Base-by-base conservation (phyloP, 2,888 invertebrate genomes). In the Pristionchus japonicus region DNA sequence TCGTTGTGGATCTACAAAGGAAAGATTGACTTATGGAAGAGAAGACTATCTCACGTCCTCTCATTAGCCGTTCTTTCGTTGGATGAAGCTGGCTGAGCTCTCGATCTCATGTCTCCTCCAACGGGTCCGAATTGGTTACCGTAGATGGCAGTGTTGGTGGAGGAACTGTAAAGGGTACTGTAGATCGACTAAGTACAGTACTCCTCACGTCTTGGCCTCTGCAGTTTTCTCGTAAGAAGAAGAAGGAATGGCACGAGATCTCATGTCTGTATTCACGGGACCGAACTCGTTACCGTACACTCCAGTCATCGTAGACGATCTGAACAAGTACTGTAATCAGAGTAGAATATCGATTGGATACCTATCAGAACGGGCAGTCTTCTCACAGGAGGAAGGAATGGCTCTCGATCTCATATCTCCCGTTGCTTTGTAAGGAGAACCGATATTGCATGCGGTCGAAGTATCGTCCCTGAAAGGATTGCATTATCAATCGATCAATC, bases 351-450 rank as follows among this genome's bases (percentile, higher is more conserved):
- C 27, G 31, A 31, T 13, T 64, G 9, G 9, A 27, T 64, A 74
- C 74, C 74, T 74, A 3, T 40, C 74, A 3, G 74, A 74, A 23
- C 37, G 37, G 40, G 74, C 37, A 74, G 74, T 74, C 74, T 40
- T 74, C 40, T 74, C 40, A 40, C 40, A 74, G 7, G 74, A 74
- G 40, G 74, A 74, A 23, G 74, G 74, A 40, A 40, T 23, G 15
- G 40, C 40, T 40, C 74, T 74, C n/a, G n/a, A n/a, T n/a, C n/a
- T n/a, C n/a, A n/a, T n/a, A n/a, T n/a, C n/a, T n/a, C n/a, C n/a
- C n/a, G 74, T 74, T 6, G 74, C 74, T 23, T 74, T 74, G 40
- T 74, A 74, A 40, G 74, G 74, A 74, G 74, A 74, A 23, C 74
- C 74, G 74, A 74, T 74, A 11, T 40, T 40, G 20, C 74, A 37